These are phyloP conservation scores for Cyaniris semiargus DNA, from an alignment of 2,888 invertebrate genomes.

Conservation along the genomic window DNA sequence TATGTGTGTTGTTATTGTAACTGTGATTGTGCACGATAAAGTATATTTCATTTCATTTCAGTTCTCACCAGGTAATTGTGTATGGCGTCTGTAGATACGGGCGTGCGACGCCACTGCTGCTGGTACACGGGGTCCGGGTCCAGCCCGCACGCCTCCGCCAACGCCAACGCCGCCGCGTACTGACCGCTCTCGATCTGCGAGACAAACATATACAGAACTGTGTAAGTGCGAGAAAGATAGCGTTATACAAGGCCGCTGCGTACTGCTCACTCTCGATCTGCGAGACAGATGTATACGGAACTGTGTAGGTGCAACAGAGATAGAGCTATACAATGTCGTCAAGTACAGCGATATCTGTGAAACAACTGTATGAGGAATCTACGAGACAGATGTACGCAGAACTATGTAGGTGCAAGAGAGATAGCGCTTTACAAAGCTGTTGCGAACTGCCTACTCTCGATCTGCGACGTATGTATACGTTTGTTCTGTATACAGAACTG, in stretches of 20 bases:
- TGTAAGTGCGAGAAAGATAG: not conserved
- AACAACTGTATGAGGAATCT: conserved; percentile 61
- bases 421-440: conserved; percentile 79
- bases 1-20: too few relatives aligned
- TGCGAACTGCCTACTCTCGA: conserved; percentile 84
- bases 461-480: too few relatives aligned
- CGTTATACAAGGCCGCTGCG: conserved; percentile 81
- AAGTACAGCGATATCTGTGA: conserved; percentile 77
- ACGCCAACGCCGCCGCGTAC: conserved; percentile 85
- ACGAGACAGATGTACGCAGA: not conserved
- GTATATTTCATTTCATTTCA: too few relatives aligned
- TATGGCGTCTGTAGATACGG: conserved; percentile 86
- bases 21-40: too few relatives aligned
- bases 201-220: not conserved
- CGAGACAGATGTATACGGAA: not conserved
- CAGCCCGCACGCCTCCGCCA: conserved; percentile 85
- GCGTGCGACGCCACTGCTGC: conserved; percentile 87
- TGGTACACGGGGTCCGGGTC: conserved; percentile 90
- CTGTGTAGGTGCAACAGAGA: not conserved
- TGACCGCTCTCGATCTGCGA: conserved; percentile 83
- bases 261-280: conserved; percentile 85
- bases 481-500: not conserved
- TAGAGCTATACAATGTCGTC: conserved; percentile 79
- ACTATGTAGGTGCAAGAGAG: not conserved
- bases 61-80: conserved; percentile 83